Conservation (phyloP, 2,113 vertebrate genomes). For the Gymnorhina tibicen region DNA sequence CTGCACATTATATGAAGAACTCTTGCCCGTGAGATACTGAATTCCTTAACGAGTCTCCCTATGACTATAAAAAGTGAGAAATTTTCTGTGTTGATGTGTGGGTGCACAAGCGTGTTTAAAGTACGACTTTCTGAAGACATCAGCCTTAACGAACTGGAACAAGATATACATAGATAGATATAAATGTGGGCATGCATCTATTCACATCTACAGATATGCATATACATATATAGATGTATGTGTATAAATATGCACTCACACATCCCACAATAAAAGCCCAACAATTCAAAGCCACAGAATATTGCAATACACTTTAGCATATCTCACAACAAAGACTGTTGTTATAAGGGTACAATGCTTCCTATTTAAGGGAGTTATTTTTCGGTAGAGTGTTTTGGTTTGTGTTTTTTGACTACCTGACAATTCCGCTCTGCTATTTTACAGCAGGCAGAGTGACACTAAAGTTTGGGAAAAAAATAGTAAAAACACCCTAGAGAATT, state of each 20-base stretch:
- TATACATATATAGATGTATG: neutral
- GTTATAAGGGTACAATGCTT: neutral
- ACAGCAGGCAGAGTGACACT: neutral
- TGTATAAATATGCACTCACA: neutral
- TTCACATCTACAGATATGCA: neutral
- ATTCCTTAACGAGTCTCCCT: neutral
- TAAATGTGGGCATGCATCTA: neutral
- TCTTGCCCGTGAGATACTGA: neutral
- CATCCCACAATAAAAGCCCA: neutral
- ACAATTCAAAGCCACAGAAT: neutral
- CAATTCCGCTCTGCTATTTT: neutral
- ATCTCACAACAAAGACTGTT: neutral
- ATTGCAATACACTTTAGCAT: neutral
- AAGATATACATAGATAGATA: neutral
- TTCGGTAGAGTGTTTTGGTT: neutral
- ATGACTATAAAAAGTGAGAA: neutral
- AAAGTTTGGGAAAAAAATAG: neutral
- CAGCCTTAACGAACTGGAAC: conserved; percentile 26
- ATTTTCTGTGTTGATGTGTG: neutral
- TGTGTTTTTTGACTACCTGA: neutral
- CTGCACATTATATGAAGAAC: neutral
- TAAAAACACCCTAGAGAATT: neutral
- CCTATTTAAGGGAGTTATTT: neutral
- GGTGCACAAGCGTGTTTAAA: neutral
- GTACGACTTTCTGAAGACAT: neutral